Conservation (phyloP, 2,888 invertebrate species). For the Polylopha cassiicola region DNA sequence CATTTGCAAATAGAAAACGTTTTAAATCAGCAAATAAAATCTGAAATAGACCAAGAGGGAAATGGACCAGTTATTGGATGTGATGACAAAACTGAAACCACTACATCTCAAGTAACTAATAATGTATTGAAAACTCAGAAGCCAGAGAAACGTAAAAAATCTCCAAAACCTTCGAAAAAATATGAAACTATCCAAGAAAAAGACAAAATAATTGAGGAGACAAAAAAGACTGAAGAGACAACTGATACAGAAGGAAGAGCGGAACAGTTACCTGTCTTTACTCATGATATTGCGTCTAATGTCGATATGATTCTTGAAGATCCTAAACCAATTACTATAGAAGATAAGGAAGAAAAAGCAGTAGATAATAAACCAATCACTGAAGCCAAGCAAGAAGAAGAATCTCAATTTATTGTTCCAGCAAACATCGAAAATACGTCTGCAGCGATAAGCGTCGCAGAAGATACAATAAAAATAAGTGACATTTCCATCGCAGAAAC, state of each 20-base stretch:
- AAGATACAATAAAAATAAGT: too few relatives aligned
- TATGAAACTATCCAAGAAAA: neutral
- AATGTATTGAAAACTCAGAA: conserved; percentile 2
- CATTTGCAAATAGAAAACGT: neutral
- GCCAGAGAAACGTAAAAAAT: conserved; percentile 33
- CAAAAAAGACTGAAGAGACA: conserved; percentile 28
- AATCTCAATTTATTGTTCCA: too few relatives aligned
- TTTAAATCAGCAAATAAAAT: conserved; percentile 19
- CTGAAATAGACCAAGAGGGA: conserved; percentile 8
- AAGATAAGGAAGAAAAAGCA: neutral
- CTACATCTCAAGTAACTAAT: neutral
- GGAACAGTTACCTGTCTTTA: too few relatives aligned
- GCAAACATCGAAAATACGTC: too few relatives aligned
- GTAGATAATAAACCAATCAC: neutral
- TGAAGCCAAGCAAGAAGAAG: conserved; percentile 7
- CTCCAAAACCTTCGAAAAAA: conserved; percentile 28
- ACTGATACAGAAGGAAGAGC: conserved; percentile 27
- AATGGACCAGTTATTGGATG: conserved; percentile 11
- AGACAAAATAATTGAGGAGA: conserved; percentile 13
- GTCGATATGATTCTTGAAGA: conserved; percentile 28
- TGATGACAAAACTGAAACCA: conserved; percentile 9
- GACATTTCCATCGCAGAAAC: too few relatives aligned
- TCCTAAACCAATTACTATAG: conserved; percentile 1
- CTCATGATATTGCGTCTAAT: too few relatives aligned
- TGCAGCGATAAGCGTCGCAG: too few relatives aligned